Evolutionary conservation across 2,113 vertebrate genomes (phyloP), one percentile per base, ranked within the genome.

Genomic region (Pyxicephalus adspersus): DNA sequence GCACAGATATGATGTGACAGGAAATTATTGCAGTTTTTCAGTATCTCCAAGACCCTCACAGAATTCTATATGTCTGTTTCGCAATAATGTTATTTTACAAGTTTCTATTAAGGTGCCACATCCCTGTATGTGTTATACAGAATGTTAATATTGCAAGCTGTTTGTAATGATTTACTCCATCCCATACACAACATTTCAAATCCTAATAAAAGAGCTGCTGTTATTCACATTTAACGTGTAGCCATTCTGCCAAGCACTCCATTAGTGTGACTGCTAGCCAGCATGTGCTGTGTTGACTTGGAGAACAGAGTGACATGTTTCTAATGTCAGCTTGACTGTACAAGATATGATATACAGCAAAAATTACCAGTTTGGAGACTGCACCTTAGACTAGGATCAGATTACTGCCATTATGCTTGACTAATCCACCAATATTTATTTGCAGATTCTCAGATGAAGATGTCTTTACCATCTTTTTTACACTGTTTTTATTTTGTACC

Each of bases 191-290:
- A 17, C 13, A 55, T 57, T 73, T n/a, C 4, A 23, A 5, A 60
- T 1, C 29, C 11, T 38, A 58, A 58, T 34, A 60, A 31, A 58
- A 31, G 4, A 31, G 16, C 51, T 73, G 54, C 26, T 34, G 28
- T 73, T 72, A 34, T 73, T 83, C 67, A 85, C 77, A 83, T 75
- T 83, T 83, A 86, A 83, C 86, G 83, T 64, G 78, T 76, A 58
- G 25, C 51, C 29, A 15, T 31, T 58, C 55, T 60, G 29, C 76
- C 70, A 66, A 58, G 28, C 26, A 22, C 54, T 60, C 54, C 20
- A 74, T 74, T 74, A 74, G 55, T 74, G 71, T 58, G 28, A 60
- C 11, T 58, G 28, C 31, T 60, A 58, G 38, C 20, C 55, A 17
- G 55, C 29, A 58, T 58, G 38, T 60, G 54, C 28, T 1, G 16